Evolutionary conservation across 2,888 invertebrate species (phyloP).

Genomic region (Ormyrus thymus): DNA sequence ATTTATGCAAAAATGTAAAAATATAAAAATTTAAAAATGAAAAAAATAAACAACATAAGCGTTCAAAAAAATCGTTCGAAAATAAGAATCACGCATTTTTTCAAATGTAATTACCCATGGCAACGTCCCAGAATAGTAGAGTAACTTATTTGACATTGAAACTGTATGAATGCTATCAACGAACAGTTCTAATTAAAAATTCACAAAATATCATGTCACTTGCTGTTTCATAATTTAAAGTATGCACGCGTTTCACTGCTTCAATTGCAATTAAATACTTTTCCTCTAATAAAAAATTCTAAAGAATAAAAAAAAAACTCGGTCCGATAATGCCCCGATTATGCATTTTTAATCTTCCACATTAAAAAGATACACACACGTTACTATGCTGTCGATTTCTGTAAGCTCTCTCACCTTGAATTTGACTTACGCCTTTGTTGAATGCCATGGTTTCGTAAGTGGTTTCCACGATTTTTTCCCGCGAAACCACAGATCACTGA

Average conservation of each 20-base stretch:
- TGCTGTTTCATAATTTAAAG: neutral
- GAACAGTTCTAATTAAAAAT: neutral
- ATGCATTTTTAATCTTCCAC: neutral
- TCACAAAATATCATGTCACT: neutral
- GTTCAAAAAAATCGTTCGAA: neutral
- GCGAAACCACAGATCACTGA: slow-evolving; percentile 13
- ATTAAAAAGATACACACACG: neutral
- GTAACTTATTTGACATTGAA: slow-evolving; percentile 17
- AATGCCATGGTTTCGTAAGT: slow-evolving; percentile 46
- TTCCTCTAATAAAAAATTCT: too few relatives aligned
- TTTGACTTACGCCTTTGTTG: slow-evolving; percentile 30
- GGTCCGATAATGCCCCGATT: slow-evolving; percentile 6
- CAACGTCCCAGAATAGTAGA: neutral
- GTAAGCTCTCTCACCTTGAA: slow-evolving; percentile 44
- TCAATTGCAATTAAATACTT: too few relatives aligned
- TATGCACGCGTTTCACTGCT: neutral
- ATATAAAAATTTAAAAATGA: neutral
- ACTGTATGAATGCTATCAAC: neutral
- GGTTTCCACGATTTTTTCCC: neutral
- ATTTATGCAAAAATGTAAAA: neutral
- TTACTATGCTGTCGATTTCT: neutral
- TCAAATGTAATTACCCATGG: slow-evolving; percentile 13
- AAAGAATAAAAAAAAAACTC: slow-evolving; percentile 9
- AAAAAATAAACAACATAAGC: neutral
- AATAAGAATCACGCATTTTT: slow-evolving; percentile 40